Evolutionary conservation across 2,113 vertebrate genomes (phyloP).

Genomic region (Oncorhynchus gorbuscha): DNA sequence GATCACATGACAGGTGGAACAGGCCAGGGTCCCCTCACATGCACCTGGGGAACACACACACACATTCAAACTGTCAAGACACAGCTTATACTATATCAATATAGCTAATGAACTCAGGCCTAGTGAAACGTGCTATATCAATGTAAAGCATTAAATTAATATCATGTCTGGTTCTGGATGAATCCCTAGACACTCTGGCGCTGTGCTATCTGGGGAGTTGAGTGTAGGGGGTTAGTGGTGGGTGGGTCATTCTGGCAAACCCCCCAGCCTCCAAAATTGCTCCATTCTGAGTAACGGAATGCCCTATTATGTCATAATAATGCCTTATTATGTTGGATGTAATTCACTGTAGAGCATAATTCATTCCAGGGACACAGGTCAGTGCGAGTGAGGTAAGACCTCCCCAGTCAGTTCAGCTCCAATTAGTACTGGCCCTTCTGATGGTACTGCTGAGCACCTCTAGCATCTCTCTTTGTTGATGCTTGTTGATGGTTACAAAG

Average conservation of each 20-base stretch:
- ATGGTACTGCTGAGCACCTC: too few species aligned
- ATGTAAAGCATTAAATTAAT: too few species aligned
- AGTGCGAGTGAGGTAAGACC: too few species aligned
- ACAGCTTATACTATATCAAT: background rate
- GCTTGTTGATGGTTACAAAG: background rate
- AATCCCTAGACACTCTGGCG: too few species aligned
- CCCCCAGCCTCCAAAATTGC: background rate
- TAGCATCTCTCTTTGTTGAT: background rate
- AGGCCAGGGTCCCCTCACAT: slow-evolving; percentile 92
- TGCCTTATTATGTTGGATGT: background rate
- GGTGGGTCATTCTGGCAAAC: background rate
- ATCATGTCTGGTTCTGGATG: too few species aligned
- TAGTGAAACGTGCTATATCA: too few species aligned
- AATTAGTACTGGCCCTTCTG: too few species aligned
- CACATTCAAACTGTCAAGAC: background rate
- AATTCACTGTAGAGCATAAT: background rate
- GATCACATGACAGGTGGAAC: slow-evolving; percentile 94
- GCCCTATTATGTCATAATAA: too few species aligned
- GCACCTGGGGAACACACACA: slow-evolving; percentile 76
- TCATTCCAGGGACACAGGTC: background rate
- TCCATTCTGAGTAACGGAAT: background rate
- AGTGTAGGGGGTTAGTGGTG: too few species aligned
- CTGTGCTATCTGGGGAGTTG: too few species aligned
- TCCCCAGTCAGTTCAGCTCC: too few species aligned
- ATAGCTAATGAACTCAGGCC: too few species aligned